phyloP scores from a whole-genome alignment of 1,140 invertebrate genomes.

The Aricia agestis region DNA sequence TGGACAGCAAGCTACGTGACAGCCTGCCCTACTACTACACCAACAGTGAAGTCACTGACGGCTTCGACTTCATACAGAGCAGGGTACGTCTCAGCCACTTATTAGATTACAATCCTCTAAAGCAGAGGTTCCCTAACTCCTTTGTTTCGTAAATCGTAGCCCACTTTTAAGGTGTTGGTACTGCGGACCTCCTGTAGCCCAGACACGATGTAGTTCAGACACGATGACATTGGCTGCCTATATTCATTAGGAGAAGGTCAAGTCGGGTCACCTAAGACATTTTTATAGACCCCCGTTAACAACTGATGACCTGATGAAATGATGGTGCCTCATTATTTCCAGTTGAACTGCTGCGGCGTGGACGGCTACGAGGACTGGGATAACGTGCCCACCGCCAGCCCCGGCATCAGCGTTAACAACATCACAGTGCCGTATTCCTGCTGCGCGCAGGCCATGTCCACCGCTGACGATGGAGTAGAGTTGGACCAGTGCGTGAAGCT shows the following conservation, averaged over 20 bases:
- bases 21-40: slow-evolving; percentile 77
- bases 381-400: slow-evolving; percentile 40
- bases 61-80: slow-evolving; percentile 82
- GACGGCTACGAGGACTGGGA: slow-evolving; percentile 80
- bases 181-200: no score
- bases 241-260: no score
- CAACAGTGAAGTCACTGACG: slow-evolving; percentile 67
- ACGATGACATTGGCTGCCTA: no score
- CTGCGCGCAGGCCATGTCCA: slow-evolving; percentile 57
- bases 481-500: slow-evolving; percentile 49
- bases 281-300: no score
- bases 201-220: no score
- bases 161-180: no score
- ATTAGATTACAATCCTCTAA: no score
- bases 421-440: slow-evolving; percentile 77
- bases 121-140: no score
- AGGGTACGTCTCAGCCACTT: slow-evolving; percentile 74
- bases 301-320: no score
- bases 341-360: slow-evolving; percentile 88
- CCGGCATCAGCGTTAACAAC: slow-evolving; percentile 44
- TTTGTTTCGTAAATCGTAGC: no score
- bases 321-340: slow-evolving; percentile 21
- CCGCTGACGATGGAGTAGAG: slow-evolving; percentile 33
- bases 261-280: no score
- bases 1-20: slow-evolving; percentile 77